Conservation (phyloP, 2,888 invertebrate species). For the Chloroclystis v-ata region DNA sequence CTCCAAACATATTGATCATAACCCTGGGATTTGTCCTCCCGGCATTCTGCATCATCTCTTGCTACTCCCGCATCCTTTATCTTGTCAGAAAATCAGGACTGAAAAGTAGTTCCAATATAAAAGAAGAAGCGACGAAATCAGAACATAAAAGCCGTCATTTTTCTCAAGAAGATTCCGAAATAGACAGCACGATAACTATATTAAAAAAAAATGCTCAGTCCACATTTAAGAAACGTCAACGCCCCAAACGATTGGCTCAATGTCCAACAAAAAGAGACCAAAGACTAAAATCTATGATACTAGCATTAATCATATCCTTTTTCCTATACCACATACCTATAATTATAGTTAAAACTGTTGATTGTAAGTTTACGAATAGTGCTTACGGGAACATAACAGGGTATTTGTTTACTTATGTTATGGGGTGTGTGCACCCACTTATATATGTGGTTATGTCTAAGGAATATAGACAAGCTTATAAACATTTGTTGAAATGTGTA, state of each 20-base stretch:
- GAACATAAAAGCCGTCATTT: neutral
- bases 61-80: slow-evolving; percentile 22
- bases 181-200: no score
- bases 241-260: neutral
- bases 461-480: slow-evolving; percentile 27
- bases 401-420: slow-evolving; percentile 13
- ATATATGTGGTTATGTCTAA: slow-evolving; percentile 26
- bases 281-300: slow-evolving; percentile 21
- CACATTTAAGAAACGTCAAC: slow-evolving; percentile 7
- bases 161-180: slow-evolving; percentile 4
- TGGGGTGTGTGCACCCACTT: slow-evolving; percentile 21
- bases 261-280: slow-evolving; percentile 21
- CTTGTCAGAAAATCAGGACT: slow-evolving; percentile 15
- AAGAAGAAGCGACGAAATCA: slow-evolving; percentile 1
- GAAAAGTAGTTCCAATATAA: no score
- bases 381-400: slow-evolving; percentile 15
- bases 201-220: slow-evolving; percentile 6
- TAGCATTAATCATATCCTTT: slow-evolving; percentile 17
- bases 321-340: slow-evolving; percentile 20
- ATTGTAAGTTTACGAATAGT: neutral
- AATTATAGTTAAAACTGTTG: slow-evolving; percentile 12
- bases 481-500: no score
- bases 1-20: slow-evolving; percentile 13
- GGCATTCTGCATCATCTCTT: slow-evolving; percentile 6
- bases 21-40: slow-evolving; percentile 12